Percentiles rank a stretch among this genome's conserved stretches.
phyloP scores from a whole-genome alignment of 2,113 vertebrate species.

The Pardalotus punctatus region DNA sequence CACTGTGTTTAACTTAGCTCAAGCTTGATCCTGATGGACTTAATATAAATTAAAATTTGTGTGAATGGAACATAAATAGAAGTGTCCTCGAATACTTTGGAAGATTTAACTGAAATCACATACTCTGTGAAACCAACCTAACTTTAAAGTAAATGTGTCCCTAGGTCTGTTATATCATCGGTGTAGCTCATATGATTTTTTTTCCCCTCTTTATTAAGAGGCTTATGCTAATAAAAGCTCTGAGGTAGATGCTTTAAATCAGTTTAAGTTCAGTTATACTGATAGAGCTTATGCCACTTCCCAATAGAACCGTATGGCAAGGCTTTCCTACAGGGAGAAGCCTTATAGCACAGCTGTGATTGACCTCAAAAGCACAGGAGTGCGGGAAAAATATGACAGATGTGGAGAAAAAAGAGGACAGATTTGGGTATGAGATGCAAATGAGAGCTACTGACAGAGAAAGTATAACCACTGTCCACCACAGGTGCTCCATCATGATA shows the following conservation, averaged over 20 bases:
- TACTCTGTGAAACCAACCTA: background rate
- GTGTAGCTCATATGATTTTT: background rate
- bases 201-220: background rate
- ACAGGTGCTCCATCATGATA: background rate
- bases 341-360: fast-evolving
- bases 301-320: background rate
- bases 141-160: background rate
- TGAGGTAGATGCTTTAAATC: background rate
- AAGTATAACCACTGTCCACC: background rate
- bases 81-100: background rate
- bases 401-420: background rate
- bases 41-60: slow-evolving; percentile 11
- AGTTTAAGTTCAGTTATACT: background rate
- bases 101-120: slow-evolving; percentile 8
- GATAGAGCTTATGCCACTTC: background rate
- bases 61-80: slow-evolving; percentile 26
- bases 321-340: background rate
- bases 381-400: background rate
- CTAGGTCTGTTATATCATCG: background rate
- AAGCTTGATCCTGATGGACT: slow-evolving; percentile 10
- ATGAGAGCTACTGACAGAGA: background rate
- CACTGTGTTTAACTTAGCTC: background rate
- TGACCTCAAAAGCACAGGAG: background rate
- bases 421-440: background rate
- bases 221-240: slow-evolving; percentile 5